Conservation (phyloP, 2,113 vertebrate genomes). For the Tylochromis polylepis region DNA sequence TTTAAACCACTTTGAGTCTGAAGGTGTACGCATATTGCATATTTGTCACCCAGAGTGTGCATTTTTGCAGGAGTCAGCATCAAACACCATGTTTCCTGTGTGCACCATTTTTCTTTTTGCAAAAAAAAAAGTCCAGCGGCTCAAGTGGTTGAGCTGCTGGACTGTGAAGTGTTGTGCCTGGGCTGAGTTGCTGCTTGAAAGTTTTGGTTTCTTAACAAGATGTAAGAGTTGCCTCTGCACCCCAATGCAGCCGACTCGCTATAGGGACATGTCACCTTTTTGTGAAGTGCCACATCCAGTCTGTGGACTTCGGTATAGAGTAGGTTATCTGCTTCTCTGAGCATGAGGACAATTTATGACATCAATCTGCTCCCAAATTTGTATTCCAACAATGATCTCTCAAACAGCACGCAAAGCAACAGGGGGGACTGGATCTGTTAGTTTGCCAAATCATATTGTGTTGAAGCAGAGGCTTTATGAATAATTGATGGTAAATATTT, state of each 20-base stretch:
- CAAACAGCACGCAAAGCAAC: slow-evolving; percentile 19
- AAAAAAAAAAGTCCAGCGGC: too few species aligned
- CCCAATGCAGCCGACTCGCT: not conserved
- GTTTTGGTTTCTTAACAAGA: slow-evolving; percentile 17
- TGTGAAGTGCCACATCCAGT: not conserved
- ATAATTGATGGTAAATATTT: slow-evolving; percentile 64
- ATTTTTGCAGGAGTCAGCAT: slow-evolving; percentile 20
- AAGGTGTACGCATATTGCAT: not conserved
- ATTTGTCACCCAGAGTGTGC: not conserved
- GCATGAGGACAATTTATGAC: slow-evolving; percentile 7
- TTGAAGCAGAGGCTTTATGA: slow-evolving; percentile 40
- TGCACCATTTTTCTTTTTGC: not conserved
- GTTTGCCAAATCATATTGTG: slow-evolving; percentile 51
- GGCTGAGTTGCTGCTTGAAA: not conserved
- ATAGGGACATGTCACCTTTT: not conserved
- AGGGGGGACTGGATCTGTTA: slow-evolving; percentile 28
- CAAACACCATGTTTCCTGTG: not conserved
- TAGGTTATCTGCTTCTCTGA: slow-evolving; percentile 19
- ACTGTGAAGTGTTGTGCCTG: slow-evolving; percentile 15
- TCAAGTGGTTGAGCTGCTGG: slow-evolving; percentile 2
- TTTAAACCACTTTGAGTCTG: not conserved
- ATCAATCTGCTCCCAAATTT: slow-evolving; percentile 28
- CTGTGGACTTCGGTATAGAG: not conserved
- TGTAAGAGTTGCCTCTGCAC: not conserved
- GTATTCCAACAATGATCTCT: slow-evolving; percentile 36